Percentiles rank a stretch among this genome's conserved stretches.
Conservation (phyloP, 2,797 vertebrate species). For the Falco cherrug region DNA sequence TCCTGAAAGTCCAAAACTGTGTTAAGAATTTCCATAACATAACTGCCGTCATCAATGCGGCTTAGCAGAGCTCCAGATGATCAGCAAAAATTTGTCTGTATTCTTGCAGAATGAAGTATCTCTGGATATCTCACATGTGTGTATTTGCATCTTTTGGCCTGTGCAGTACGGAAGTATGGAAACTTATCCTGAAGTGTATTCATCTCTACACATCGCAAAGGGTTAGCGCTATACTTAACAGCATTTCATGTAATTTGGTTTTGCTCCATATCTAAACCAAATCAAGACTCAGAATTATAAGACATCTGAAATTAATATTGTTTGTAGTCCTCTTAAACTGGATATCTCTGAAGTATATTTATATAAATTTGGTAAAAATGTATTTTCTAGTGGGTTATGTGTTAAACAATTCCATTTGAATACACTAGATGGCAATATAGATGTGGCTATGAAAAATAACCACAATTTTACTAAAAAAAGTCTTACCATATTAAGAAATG, state of each 20-base stretch:
- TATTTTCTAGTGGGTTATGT: not conserved
- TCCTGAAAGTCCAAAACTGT: not conserved
- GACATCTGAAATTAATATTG: not conserved
- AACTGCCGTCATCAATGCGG: not conserved
- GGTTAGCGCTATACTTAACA: slow-evolving; percentile 64
- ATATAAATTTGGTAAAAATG: not conserved
- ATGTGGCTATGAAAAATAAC: slow-evolving; percentile 27
- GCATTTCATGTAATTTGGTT: not conserved
- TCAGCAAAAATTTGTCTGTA: not conserved
- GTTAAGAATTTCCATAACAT: not conserved
- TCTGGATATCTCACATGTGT: slow-evolving; percentile 98
- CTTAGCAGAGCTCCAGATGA: not conserved
- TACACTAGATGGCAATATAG: slow-evolving; percentile 68
- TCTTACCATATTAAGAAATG: not conserved
- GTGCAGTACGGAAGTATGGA: slow-evolving; percentile 89
- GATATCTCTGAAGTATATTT: not conserved
- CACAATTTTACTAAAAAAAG: not conserved
- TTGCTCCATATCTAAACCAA: not conserved
- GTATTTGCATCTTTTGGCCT: slow-evolving; percentile 93
- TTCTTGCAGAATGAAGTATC: slow-evolving; percentile 92
- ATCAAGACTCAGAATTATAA: not conserved
- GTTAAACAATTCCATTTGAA: slow-evolving; percentile 6
- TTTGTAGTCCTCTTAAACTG: not conserved
- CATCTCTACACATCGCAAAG: slow-evolving; percentile 82
- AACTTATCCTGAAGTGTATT: slow-evolving; percentile 77